Percentiles rank a stretch among this genome's conserved stretches.
phyloP scores from a whole-genome alignment of 2,113 vertebrate genomes.

The Centropus bengalensis region DNA sequence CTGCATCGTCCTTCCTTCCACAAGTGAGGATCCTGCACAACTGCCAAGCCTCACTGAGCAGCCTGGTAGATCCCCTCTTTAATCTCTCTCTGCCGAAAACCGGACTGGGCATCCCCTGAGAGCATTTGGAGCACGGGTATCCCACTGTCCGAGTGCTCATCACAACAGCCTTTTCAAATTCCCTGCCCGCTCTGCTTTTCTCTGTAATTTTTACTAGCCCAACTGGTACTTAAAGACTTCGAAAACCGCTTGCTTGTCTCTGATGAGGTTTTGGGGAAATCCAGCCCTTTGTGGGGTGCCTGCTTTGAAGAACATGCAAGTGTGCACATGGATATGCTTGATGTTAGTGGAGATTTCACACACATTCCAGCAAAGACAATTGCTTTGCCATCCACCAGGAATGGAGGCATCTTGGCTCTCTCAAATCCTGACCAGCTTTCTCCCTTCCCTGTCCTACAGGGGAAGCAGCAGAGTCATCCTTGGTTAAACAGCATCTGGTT shows the following conservation, averaged over 20 bases:
- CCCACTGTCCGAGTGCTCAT: not conserved
- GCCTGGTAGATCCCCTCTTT: not conserved
- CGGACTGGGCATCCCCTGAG: not conserved
- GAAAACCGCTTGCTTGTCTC: not conserved
- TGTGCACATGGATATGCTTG: not conserved
- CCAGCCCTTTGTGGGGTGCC: not conserved
- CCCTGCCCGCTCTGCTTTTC: not conserved
- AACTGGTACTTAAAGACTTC: not conserved
- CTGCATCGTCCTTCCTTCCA: not conserved
- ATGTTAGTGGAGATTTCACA: not conserved
- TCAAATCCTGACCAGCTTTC: not conserved
- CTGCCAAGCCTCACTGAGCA: not conserved
- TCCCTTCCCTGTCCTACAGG: not conserved
- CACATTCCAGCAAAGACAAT: slow-evolving; percentile 18
- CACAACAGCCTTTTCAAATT: not conserved
- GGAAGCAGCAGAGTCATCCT: not conserved
- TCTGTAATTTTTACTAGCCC: not conserved
- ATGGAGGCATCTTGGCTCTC: not conserved
- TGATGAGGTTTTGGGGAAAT: slow-evolving; percentile 5
- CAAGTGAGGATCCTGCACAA: not conserved
- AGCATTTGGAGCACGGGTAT: not conserved
- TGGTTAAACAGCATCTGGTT: slow-evolving; percentile 18
- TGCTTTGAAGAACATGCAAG: not conserved
- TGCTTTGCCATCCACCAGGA: not conserved
- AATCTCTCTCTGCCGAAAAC: not conserved